Evolutionary conservation across 1,140 invertebrate genomes (phyloP), one percentile per base, ranked within the genome.

Genomic region (Pachyrhynchus sulphureomaculatus): DNA sequence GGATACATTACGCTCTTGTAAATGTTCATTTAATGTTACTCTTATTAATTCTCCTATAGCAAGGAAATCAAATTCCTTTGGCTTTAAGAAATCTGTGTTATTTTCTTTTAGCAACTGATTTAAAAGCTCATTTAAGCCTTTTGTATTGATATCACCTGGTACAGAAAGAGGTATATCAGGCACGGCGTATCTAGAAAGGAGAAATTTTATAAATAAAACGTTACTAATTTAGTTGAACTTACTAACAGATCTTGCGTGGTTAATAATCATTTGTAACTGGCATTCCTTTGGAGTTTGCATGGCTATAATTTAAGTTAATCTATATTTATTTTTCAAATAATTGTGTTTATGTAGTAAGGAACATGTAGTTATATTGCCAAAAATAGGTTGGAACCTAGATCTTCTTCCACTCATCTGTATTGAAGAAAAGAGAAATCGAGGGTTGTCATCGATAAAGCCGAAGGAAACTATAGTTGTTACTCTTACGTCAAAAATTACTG

Each of bases 1-100:
- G 1, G 88, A 89, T 12, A 87, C 72, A 36, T 81, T 82, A 62
- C 84, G 84, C 39, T 88, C 85, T 54, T 82, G 77, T 29, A 93
- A 75, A 73, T 91, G 88, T 66, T 90, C 86, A 29, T 78, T 73
- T 15, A 96, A 77, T 2, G 84, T 74, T 0, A 82, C 75, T 39
- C 89, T 81, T 18, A 98, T 73, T 66, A 96, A 85, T 76, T 95
- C 90, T 5, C 88, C 88, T 57, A 84, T 82, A 34, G 95, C 83
- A 47, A 97, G 74, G 72, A 97, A 96, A 78, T 97, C 94, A 82
- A 97, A 97, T 68, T 93, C 86, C 49, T 89, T 78, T 0, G 76
- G 64, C 61, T 84, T 82, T 2, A 77, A 71, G 48, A 79, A 66
- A 32, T 73, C 72, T 24, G 72, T 63, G 55, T 76, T 73, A 52